Conservation (phyloP, 1,140 invertebrate species). For the Leptoteleia sp. region DNA sequence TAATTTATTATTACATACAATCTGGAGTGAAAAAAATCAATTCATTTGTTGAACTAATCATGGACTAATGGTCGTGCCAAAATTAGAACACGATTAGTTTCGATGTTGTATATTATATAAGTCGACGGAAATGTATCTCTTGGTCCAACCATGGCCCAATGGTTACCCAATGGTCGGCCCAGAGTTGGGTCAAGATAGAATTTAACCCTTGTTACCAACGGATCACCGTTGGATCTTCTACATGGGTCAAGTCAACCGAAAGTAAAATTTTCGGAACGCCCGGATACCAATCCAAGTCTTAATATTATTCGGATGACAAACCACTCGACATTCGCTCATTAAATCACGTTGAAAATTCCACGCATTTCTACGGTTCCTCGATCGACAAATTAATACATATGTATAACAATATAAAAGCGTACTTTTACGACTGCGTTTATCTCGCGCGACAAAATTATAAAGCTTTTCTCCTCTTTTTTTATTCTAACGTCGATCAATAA, state of each 20-base stretch:
- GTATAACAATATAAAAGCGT: constrained; percentile 30
- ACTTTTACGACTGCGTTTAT: constrained; percentile 29
- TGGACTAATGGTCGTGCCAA: too few relatives aligned
- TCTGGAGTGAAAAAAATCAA: too few relatives aligned
- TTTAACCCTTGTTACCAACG: too few relatives aligned
- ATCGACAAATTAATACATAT: constrained; percentile 41
- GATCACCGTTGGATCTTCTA: too few relatives aligned
- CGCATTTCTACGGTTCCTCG: not conserved
- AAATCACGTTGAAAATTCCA: constrained; percentile 28
- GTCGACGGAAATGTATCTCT: too few relatives aligned
- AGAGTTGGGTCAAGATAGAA: too few relatives aligned
- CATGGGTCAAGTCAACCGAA: not conserved
- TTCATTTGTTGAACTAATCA: too few relatives aligned
- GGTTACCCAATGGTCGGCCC: too few relatives aligned
- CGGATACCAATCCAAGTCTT: constrained; percentile 4
- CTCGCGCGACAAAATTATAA: constrained; percentile 9
- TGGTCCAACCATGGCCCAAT: too few relatives aligned
- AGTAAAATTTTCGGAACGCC: constrained; percentile 4
- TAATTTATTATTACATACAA: too few relatives aligned
- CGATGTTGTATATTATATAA: too few relatives aligned
- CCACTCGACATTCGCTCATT: constrained; percentile 26
- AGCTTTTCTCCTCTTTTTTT: constrained; percentile 8
- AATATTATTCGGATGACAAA: constrained; percentile 40
- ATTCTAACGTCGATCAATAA: constrained; percentile 8
- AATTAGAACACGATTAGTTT: too few relatives aligned